Evolutionary conservation across 2,888 invertebrate genomes (phyloP), one percentile per base, ranked within the genome.

Genomic region (Meteorus cinctellus): DNA sequence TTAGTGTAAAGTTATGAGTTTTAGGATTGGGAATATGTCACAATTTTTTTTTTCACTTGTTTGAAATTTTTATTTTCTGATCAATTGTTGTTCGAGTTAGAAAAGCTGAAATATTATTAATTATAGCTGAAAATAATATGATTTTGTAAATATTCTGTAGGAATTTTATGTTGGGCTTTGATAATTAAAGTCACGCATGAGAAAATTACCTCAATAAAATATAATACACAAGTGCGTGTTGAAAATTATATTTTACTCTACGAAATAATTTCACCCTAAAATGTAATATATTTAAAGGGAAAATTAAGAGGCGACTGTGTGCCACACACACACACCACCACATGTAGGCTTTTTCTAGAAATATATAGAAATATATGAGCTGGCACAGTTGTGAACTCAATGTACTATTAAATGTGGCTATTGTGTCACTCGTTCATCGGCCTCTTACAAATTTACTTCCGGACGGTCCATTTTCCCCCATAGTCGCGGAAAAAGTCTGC

Each of bases 381-480:
- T 67, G 72, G 74, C 76, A 78, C 81, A 81, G 79, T 80, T 81
- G 81, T 88, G 55, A 55, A 88, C 79, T 84, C 86, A 89, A 89
- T 89, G 88, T 89, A 87, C 86, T 88, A 88, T 88, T 85, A 89
- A 89, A 89, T 88, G 87, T 83, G 85, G 78, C 84, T 81, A 89
- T 89, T 89, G 89, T 89, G 82, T 80, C 79, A 79, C 77, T 62
- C 84, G 86, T 84, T 83, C 84, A 84, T 84, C 82, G 86, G 65
- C 81, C 82, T 81, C n/a, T 85, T 83, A 84, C 86, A 86, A 87
- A 88, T 88, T 86, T 83, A 85, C 84, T 88, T 88, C 86, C 85
- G 86, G 79, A 78, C 34, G 77, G 79, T 79, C 78, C 81, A 80
- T 78, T 78, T 24, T 78, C 77, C 77, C 74, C 71, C 63, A 45